These are phyloP conservation scores for Gastrophysa polygoni DNA, from an alignment of 2,888 invertebrate genomes.

Conservation along the genomic window DNA sequence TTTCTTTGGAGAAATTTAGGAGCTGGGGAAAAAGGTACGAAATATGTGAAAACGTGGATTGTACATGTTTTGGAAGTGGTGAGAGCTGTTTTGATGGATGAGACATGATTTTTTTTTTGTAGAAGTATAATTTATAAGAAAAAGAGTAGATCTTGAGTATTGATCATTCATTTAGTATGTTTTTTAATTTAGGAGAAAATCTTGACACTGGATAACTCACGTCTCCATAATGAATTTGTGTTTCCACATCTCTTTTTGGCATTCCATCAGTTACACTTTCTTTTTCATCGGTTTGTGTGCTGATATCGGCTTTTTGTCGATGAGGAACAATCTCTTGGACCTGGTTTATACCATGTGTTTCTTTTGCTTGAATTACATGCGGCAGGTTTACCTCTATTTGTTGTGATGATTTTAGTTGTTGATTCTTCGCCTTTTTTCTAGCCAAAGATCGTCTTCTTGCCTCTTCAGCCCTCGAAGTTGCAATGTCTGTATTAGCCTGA, in stretches of 20 bases:
- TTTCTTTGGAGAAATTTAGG: constrained; percentile 91
- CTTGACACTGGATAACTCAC: constrained; percentile 53
- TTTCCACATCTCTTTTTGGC: constrained; percentile 60
- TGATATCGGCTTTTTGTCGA: constrained; percentile 76
- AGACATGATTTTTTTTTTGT: too few relatives aligned
- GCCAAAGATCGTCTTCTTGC: constrained; percentile 75
- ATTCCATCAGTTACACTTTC: constrained; percentile 61
- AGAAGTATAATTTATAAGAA: too few relatives aligned
- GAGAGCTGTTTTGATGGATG: too few relatives aligned
- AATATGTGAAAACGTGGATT: too few relatives aligned
- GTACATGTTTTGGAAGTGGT: too few relatives aligned
- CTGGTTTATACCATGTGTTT: constrained; percentile 68
- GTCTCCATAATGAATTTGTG: constrained; percentile 90
- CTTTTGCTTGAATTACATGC: neutral
- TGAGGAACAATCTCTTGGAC: constrained; percentile 82
- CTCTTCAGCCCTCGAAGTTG: constrained; percentile 65
- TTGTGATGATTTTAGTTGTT: constrained; percentile 59
- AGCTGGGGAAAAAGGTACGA: constrained; percentile 67
- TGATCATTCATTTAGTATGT: too few relatives aligned
- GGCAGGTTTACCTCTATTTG: constrained; percentile 69
- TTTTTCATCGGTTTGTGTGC: constrained; percentile 80
- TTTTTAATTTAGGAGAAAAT: too few relatives aligned
- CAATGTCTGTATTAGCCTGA: constrained; percentile 61
- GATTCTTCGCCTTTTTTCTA: constrained; percentile 71
- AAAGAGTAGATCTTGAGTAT: too few relatives aligned